Base-by-base conservation (phyloP, 2,888 invertebrate species). In the Agrochola litura region DNA sequence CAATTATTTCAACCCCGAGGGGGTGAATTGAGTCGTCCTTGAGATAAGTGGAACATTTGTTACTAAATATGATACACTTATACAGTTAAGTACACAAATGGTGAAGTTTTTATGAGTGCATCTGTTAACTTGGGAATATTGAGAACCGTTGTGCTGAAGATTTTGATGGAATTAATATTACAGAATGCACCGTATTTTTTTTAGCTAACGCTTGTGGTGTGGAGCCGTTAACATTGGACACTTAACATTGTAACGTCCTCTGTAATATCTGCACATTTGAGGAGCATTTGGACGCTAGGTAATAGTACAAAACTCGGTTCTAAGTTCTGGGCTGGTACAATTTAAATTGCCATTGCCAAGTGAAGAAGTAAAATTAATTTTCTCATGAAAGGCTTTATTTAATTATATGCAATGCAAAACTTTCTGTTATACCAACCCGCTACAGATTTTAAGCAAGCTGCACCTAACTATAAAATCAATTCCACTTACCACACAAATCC, bases 11-110 rank as follows among this genome's bases (percentile, higher is more conserved):
- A n/a, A 68, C 65, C 77, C 46, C 64, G 6, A 72, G 66, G 72
- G 80, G 69, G 63, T 83, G 86, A 77, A 82, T 84, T 16, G 78
- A 83, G 73, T 73, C 73, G 78, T 68, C 67, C 84, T 88, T 61
- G 30, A 70, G 43, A 69, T 68, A 66, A 86, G 85, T 82, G 61
- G 77, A 72, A 54, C 79, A 85, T 87, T 89, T 86, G 85, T 85
- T 83, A 63, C 72, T 83, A 80, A 84, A 89, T 85, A 67, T 77
- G 43, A 46, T 54, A 83, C 79, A 70, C 46, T 56, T 66, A 63
- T 2, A 19, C 16, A 73, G 41, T 68, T 73, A 76, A 75, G 54
- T 67, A 66, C 46, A 67, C 75, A 78, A 79, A 78, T 79, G 71
- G 68, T 86, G 6, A 58, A 72, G 22, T 78, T 73, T 76, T 74